Percentiles rank a stretch among this genome's conserved stretches.
Evolutionary conservation across 53 echinoderm and acorn worm genomes (phyloP).

Genomic region (Crossaster papposus): DNA sequence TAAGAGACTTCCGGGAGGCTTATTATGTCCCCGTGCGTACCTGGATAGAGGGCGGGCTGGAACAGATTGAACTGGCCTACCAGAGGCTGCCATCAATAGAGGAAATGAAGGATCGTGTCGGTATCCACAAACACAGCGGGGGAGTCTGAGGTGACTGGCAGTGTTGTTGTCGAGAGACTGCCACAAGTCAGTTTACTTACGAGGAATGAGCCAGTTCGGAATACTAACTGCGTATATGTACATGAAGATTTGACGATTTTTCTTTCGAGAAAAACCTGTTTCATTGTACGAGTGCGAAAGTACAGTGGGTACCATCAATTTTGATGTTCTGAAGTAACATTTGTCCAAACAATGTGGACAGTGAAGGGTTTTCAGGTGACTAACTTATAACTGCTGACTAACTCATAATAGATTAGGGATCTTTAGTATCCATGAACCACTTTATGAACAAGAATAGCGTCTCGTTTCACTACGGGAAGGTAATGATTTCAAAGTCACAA

Average conservation of each 20-base stretch:
- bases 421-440: neutral
- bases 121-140: neutral
- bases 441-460: neutral
- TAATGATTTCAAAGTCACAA: neutral
- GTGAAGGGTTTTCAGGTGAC: too few species aligned
- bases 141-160: neutral
- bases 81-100: slow-evolving; percentile 45
- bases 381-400: neutral
- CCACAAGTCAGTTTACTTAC: too few species aligned
- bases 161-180: too few species aligned
- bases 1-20: slow-evolving; percentile 51
- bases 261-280: too few species aligned
- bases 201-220: too few species aligned
- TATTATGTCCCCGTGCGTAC: slow-evolving; percentile 63
- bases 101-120: slow-evolving; percentile 19
- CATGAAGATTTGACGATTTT: too few species aligned
- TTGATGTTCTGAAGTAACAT: too few species aligned
- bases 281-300: too few species aligned
- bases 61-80: slow-evolving; percentile 55
- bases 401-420: neutral
- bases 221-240: too few species aligned
- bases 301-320: too few species aligned
- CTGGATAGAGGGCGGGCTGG: slow-evolving; percentile 58
- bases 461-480: neutral
- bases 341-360: too few species aligned